Evolutionary conservation across 2,888 invertebrate genomes (phyloP).

Genomic region (Keiferia lycopersicella): DNA sequence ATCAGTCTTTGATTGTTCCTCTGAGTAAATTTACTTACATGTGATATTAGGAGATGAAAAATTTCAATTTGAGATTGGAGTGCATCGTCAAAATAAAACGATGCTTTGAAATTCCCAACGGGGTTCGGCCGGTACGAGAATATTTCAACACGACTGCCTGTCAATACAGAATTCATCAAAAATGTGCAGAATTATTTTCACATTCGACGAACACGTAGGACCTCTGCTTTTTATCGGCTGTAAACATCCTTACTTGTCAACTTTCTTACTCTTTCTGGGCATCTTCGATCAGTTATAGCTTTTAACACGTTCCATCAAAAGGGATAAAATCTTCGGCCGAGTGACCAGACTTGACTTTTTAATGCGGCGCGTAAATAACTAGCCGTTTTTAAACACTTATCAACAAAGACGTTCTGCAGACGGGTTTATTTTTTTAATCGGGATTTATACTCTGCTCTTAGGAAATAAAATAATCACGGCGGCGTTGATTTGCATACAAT

Average conservation of each 20-base stretch:
- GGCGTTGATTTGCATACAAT: slow-evolving; percentile 80
- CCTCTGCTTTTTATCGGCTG: slow-evolving; percentile 55
- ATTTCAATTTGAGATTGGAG: slow-evolving; percentile 17
- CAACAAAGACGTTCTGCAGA: slow-evolving; percentile 59
- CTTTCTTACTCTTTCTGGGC: slow-evolving; percentile 65
- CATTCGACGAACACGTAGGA: slow-evolving; percentile 57
- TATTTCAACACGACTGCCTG: slow-evolving; percentile 47
- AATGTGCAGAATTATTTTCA: slow-evolving; percentile 58
- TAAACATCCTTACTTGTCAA: slow-evolving; percentile 65
- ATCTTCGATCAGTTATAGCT: slow-evolving; percentile 47
- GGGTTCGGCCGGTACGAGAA: slow-evolving; percentile 17
- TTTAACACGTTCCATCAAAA: slow-evolving; percentile 28
- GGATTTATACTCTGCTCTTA: slow-evolving; percentile 79
- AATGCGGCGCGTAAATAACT: slow-evolving; percentile 30
- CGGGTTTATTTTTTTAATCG: slow-evolving; percentile 68
- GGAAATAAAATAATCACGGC: slow-evolving; percentile 81
- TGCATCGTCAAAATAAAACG: slow-evolving; percentile 19
- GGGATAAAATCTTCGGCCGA: slow-evolving; percentile 25
- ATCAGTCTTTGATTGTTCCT: neutral
- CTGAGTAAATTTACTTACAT: neutral
- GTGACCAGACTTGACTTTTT: slow-evolving; percentile 25
- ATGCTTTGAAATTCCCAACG: slow-evolving; percentile 20
- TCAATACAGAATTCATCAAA: slow-evolving; percentile 60
- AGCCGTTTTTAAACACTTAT: slow-evolving; percentile 57
- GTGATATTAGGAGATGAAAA: neutral